Conservation (phyloP, 2,113 vertebrate genomes). For the Piaya cayana region DNA sequence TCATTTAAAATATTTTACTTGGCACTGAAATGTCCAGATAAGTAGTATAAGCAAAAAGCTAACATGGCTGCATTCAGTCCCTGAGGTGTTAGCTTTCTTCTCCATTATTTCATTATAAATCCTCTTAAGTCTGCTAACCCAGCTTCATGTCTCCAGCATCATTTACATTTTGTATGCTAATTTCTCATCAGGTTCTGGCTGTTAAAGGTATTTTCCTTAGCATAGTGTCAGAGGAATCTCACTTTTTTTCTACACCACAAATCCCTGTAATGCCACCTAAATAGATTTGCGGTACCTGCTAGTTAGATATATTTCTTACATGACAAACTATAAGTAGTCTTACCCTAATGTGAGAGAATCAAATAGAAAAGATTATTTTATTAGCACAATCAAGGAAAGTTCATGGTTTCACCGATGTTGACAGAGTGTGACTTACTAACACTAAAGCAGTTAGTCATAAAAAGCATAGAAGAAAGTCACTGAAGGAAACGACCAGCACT, state of each 20-base stretch:
- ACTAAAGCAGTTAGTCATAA: neutral
- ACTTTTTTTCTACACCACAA: neutral
- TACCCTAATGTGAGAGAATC: neutral
- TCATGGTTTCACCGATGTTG: neutral
- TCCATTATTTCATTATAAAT: conserved; percentile 66
- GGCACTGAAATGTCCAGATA: neutral
- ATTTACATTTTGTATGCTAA: conserved; percentile 56
- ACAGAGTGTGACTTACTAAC: neutral
- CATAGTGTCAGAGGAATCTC: neutral
- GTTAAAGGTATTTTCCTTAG: conserved; percentile 18
- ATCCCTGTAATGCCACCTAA: conserved; percentile 8
- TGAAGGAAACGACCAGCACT: neutral
- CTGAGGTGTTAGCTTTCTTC: conserved; percentile 10
- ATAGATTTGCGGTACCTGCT: neutral
- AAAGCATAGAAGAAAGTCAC: neutral
- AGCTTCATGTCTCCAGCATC: conserved; percentile 31
- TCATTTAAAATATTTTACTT: neutral
- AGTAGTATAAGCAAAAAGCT: neutral
- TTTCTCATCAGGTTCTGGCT: conserved; percentile 55
- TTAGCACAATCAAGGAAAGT: neutral
- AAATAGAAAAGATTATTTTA: neutral
- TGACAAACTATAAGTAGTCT: neutral
- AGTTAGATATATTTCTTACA: neutral
- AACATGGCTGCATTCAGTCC: neutral
- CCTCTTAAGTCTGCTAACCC: conserved; percentile 56